These are phyloP conservation scores for Drosophila nr. fundita DNA, from an alignment of 2,888 invertebrate species.

Conservation along the genomic window DNA sequence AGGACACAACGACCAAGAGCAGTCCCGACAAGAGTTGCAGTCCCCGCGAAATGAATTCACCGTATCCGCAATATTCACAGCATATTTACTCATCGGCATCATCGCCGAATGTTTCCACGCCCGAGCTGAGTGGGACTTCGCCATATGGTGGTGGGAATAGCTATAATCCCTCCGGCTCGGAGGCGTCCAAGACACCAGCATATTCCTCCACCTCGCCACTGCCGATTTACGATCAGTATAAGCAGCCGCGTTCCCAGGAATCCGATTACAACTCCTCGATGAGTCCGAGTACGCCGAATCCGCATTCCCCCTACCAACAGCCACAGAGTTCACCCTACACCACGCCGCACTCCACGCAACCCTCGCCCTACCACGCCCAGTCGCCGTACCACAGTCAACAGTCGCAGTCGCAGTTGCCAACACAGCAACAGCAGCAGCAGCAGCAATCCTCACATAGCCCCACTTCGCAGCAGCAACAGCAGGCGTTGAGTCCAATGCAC, in stretches of 20 bases:
- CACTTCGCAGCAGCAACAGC: constrained; percentile 71
- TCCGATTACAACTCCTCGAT: constrained; percentile 86
- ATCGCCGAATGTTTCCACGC: constrained; percentile 86
- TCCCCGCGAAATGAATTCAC: constrained; percentile 90
- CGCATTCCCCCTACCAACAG: constrained; percentile 86
- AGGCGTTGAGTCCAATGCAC: constrained; percentile 78
- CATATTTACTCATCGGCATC: constrained; percentile 87
- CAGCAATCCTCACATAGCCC: constrained; percentile 71
- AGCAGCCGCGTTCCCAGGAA: constrained; percentile 86
- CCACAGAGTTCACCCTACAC: constrained; percentile 85
- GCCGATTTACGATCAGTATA: constrained; percentile 87
- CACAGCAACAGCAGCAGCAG: constrained; percentile 45
- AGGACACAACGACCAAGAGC: constrained; percentile 93
- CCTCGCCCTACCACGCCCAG: constrained; percentile 84
- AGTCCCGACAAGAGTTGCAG: constrained; percentile 94
- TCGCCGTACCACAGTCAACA: constrained; percentile 82
- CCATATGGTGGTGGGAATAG: constrained; percentile 84
- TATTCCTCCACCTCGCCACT: constrained; percentile 84
- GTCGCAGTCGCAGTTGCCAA: constrained; percentile 56
- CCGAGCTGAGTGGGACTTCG: constrained; percentile 83
- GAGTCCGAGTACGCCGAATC: constrained; percentile 86
- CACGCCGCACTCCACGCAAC: constrained; percentile 81
- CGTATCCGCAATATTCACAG: constrained; percentile 87
- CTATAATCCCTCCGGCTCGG: constrained; percentile 83
- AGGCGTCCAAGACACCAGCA: constrained; percentile 83